Percentiles rank a stretch among this genome's conserved stretches.
Evolutionary conservation across 2,113 vertebrate species (phyloP).

Genomic region (Centropus unirufus): DNA sequence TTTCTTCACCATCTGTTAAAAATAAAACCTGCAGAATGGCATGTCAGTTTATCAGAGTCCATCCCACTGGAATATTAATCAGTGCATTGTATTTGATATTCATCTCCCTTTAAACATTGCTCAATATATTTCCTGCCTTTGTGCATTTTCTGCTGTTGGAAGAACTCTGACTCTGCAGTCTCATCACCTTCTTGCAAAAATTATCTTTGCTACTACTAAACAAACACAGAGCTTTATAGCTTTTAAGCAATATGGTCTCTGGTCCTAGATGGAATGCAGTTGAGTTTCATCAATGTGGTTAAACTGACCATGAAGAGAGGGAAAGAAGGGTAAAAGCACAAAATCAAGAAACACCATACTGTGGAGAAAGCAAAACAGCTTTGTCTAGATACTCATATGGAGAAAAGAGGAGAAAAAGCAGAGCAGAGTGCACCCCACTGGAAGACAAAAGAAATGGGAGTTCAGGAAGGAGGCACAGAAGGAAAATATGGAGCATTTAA

Average conservation of each 20-base stretch:
- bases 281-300: neutral
- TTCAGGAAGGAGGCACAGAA: neutral
- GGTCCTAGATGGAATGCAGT: neutral
- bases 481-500: neutral
- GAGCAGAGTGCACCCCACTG: neutral
- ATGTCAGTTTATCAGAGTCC: constrained; percentile 22
- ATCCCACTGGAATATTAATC: constrained; percentile 43
- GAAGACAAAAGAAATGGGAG: neutral
- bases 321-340: neutral
- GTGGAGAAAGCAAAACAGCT: neutral
- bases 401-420: neutral
- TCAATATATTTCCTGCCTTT: neutral
- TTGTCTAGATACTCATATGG: neutral
- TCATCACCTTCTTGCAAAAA: neutral
- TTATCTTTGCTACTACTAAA: neutral
- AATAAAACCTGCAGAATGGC: constrained; percentile 47
- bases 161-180: neutral
- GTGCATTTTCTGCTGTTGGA: neutral
- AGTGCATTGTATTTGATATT: constrained; percentile 11
- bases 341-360: neutral
- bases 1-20: constrained; percentile 69
- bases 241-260: neutral
- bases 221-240: neutral
- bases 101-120: neutral
- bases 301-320: neutral